Evolutionary conservation across 2,113 vertebrate genomes (phyloP), one percentile per base, ranked within the genome.

Genomic region (Athene noctua): DNA sequence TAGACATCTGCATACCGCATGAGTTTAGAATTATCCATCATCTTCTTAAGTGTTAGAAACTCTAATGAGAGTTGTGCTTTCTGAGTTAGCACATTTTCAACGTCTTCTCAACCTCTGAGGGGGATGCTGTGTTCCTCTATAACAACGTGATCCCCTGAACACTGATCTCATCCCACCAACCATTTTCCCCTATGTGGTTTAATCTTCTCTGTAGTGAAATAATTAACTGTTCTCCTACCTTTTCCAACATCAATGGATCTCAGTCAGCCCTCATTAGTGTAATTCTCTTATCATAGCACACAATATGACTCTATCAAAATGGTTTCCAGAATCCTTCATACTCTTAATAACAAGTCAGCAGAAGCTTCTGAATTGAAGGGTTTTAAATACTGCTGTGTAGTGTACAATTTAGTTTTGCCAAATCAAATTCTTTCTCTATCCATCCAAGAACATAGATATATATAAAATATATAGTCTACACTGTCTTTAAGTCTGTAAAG

Each of bases 131-230:
- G 29, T 1, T 80, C 62, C 51, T 30, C 44, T 11, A 2, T 0
- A 30, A 38, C 44, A 26, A 34, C 0, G 0, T 10, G n/a, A 67
- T 51, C 61, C 68, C 70, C 52, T 0, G 3, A 51, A 36, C 3
- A 10, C 2, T 2, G 47, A 81, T 67, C 72, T 63, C 77, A 32
- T 72, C 70, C 82, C 74, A 89, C 36, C 65, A 79, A 46, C 13
- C 54, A 30, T 49, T 47, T 51, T 13, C 22, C 25, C 44, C 34
- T 13, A 10, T 10, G 15, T 80, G 51, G 59, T 47, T 91, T 86
- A 38, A 77, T 73, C 72, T 46, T 74, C 36, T 46, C 91, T 52
- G 57, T 26, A 3, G 85, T 81, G 14, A 87, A 92, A 80, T 67
- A 92, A 86, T 92, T 55, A 79, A 51, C 91, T 84, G 5, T 79